phyloP scores from a whole-genome alignment of 2,797 vertebrate species.

The Allobates femoralis region DNA sequence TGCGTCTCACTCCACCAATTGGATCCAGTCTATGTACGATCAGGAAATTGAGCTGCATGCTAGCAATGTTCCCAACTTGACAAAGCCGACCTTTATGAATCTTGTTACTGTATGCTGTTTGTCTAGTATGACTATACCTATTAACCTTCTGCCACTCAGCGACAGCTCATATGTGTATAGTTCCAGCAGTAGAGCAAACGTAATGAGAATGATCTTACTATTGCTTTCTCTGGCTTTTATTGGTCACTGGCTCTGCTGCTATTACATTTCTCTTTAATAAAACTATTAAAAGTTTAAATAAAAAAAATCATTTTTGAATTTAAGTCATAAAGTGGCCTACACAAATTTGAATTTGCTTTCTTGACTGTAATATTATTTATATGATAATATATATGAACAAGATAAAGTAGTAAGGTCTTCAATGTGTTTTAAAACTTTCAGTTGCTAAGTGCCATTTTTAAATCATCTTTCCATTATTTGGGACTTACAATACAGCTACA shows the following conservation, averaged over 20 bases:
- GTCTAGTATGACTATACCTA: slow-evolving; percentile 1
- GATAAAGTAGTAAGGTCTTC: too few relatives aligned
- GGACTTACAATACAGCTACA: too few relatives aligned
- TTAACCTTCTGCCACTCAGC: slow-evolving; percentile 4
- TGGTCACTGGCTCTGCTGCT: not conserved
- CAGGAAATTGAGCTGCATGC: slow-evolving; percentile 34
- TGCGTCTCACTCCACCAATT: slow-evolving; percentile 5
- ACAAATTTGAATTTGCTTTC: not conserved
- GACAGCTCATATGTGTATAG: not conserved
- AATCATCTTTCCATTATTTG: too few relatives aligned
- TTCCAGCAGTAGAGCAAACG: not conserved
- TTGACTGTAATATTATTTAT: too few relatives aligned
- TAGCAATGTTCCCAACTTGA: slow-evolving; percentile 10
- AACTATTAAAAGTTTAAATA: not conserved
- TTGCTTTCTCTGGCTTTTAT: not conserved
- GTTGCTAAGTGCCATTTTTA: too few relatives aligned
- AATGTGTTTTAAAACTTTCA: too few relatives aligned
- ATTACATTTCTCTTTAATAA: not conserved
- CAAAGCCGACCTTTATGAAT: slow-evolving; percentile 37
- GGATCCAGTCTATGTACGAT: slow-evolving; percentile 39
- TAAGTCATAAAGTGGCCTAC: not conserved
- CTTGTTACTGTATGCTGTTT: slow-evolving; percentile 18
- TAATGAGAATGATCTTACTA: not conserved
- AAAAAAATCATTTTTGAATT: too few relatives aligned
- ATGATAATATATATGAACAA: too few relatives aligned